A percentile compares a stretch with the other conserved stretches of the same genome.
These are phyloP conservation scores for Drosophila nannoptera DNA, from an alignment of 1,140 invertebrate genomes.

Conservation along the genomic window DNA sequence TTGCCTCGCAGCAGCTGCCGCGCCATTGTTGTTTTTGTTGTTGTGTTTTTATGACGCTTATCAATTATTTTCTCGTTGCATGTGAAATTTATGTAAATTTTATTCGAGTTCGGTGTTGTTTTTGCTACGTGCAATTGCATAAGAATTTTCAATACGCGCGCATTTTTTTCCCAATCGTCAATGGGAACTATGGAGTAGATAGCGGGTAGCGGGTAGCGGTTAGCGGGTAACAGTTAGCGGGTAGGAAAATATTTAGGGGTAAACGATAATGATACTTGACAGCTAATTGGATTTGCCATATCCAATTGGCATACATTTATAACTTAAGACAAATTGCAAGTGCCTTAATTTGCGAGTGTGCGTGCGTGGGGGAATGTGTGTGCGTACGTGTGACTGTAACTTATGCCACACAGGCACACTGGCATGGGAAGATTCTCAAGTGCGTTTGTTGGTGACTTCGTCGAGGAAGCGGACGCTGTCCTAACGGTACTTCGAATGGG, in stretches of 20 bases:
- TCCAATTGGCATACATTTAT: constrained; percentile 35
- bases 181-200: constrained; percentile 4
- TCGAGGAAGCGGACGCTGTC: not conserved
- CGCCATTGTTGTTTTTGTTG: constrained; percentile 10
- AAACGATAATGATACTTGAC: constrained; percentile 21
- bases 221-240: too few relatives aligned
- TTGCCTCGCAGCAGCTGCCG: constrained; percentile 15
- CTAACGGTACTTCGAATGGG: constrained; percentile 25
- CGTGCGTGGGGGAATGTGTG: not conserved
- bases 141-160: constrained; percentile 51
- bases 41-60: constrained; percentile 58
- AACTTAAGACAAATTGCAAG: constrained; percentile 28
- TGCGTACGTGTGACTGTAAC: not conserved
- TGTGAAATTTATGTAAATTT: constrained; percentile 61
- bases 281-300: constrained; percentile 63
- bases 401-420: not conserved
- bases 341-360: constrained; percentile 12
- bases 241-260: constrained; percentile 19
- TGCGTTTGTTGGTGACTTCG: too few relatives aligned
- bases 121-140: constrained; percentile 51
- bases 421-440: not conserved
- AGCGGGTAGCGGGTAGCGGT: too few relatives aligned
- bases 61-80: constrained; percentile 68
- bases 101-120: constrained; percentile 19
- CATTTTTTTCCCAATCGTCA: constrained; percentile 14